phyloP scores from a whole-genome alignment of 1,140 invertebrate species.

The Heterodera schachtii region DNA sequence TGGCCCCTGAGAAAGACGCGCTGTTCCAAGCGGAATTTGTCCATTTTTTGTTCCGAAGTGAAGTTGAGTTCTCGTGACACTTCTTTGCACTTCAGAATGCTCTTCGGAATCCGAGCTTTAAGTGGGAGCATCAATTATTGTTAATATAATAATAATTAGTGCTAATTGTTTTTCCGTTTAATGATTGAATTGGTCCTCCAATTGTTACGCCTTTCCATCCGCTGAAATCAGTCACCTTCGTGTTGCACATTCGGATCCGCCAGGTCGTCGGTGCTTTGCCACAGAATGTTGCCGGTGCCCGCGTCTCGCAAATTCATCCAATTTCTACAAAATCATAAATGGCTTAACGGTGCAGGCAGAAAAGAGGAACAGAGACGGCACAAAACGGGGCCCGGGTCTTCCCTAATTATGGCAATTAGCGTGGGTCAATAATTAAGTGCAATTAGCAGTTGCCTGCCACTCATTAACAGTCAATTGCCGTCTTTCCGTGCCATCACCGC shows the following conservation, averaged over 20 bases:
- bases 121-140: constrained; percentile 24
- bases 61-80: constrained; percentile 98
- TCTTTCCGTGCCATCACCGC: too few relatives aligned
- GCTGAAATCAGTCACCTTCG: constrained; percentile 71
- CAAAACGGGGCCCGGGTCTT: background rate
- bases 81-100: constrained; percentile 89
- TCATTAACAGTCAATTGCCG: too few relatives aligned
- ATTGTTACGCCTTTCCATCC: background rate
- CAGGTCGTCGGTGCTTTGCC: constrained; percentile 96
- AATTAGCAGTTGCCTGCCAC: too few relatives aligned
- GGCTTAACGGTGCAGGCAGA: too few relatives aligned
- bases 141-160: background rate
- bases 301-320: constrained; percentile 97
- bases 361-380: background rate
- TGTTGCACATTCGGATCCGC: constrained; percentile 87
- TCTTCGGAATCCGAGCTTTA: constrained; percentile 86
- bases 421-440: too few relatives aligned
- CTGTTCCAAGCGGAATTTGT: constrained; percentile 94
- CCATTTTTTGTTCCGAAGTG: constrained; percentile 91
- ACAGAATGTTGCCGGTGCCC: constrained; percentile 90
- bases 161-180: too few relatives aligned
- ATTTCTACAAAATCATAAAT: constrained; percentile 73
- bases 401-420: too few relatives aligned
- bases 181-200: too few relatives aligned
- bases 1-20: constrained; percentile 78